Conservation (phyloP, 2,113 vertebrate species). For the Fregata magnificens region DNA sequence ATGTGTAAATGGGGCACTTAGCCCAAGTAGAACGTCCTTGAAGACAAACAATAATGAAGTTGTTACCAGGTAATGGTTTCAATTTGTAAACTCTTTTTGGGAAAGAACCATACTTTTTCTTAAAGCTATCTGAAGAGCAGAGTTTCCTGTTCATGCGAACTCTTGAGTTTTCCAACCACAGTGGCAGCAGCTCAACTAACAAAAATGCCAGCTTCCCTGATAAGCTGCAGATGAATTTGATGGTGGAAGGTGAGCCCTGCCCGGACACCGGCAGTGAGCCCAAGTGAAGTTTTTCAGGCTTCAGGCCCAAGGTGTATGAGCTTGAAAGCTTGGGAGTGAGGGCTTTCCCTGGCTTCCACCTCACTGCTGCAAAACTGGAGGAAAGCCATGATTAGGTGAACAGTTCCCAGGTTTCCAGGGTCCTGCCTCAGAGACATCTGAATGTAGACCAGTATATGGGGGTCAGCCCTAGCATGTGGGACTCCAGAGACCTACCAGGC, state of each 20-base stretch:
- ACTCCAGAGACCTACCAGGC: not conserved
- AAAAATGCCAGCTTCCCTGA: not conserved
- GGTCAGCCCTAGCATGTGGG: rapidly evolving
- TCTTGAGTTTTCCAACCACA: not conserved
- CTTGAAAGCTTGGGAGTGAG: not conserved
- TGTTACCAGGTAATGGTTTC: constrained; percentile 1
- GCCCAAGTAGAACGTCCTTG: not conserved
- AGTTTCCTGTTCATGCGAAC: not conserved
- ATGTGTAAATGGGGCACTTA: not conserved
- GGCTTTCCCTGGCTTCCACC: not conserved
- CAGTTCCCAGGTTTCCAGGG: not conserved
- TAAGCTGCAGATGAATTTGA: not conserved
- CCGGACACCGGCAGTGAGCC: not conserved
- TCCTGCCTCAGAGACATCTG: not conserved
- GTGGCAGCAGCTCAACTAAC: not conserved
- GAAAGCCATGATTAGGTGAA: not conserved
- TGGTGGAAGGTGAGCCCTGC: not conserved
- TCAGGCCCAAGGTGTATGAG: not conserved
- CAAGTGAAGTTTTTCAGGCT: not conserved
- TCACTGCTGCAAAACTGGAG: not conserved
- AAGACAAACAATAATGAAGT: not conserved
- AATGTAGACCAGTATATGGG: not conserved
- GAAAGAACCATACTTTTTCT: not conserved
- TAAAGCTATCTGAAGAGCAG: not conserved
- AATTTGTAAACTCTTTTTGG: not conserved